Conservation (phyloP, 2,113 vertebrate species). For the Catagonus wagneri region DNA sequence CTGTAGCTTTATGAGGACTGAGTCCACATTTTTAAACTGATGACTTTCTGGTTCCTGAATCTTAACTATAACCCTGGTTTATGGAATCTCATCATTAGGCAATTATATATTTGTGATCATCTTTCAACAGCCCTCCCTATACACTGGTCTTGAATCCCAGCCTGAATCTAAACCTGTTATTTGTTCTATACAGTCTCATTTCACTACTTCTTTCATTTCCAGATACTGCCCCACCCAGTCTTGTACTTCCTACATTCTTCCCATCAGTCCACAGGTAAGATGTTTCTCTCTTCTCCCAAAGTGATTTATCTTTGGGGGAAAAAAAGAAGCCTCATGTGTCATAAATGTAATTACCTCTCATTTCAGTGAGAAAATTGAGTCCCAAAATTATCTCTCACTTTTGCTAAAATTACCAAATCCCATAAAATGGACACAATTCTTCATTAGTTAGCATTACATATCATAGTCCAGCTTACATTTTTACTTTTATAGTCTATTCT, state of each 20-base stretch:
- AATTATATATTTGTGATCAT: neutral
- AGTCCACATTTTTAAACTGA: neutral
- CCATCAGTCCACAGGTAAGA: neutral
- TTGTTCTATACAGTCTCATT: rapidly evolving
- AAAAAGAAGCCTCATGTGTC: neutral
- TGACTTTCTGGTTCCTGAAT: neutral
- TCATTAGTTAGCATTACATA: neutral
- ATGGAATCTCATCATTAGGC: neutral
- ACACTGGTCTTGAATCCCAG: neutral
- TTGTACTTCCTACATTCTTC: neutral
- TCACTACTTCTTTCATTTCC: neutral
- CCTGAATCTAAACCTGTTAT: neutral
- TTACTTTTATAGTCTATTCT: neutral
- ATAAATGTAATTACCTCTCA: neutral
- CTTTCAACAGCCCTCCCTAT: neutral
- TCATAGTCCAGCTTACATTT: neutral
- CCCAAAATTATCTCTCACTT: neutral
- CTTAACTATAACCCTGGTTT: neutral
- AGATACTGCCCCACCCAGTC: neutral
- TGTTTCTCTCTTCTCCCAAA: neutral
- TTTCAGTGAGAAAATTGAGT: neutral
- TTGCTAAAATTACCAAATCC: conserved; percentile 3
- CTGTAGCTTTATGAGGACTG: neutral
- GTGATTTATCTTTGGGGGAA: neutral
- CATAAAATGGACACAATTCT: neutral